These are phyloP conservation scores for Columbina picui DNA, from an alignment of 2,113 vertebrate genomes.

Conservation along the genomic window DNA sequence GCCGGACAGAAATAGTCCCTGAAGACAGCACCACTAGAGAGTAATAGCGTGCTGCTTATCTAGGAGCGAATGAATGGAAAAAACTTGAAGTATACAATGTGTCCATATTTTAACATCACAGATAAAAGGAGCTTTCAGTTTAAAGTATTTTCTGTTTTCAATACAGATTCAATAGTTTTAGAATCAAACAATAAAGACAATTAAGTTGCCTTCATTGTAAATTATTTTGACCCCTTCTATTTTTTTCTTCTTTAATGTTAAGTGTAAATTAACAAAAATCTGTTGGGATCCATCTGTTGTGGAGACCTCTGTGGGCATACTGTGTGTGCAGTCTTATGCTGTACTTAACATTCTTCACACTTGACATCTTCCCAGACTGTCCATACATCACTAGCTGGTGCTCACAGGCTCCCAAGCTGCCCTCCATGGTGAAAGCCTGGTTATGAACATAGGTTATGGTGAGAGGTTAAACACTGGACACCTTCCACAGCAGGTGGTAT, in stretches of 20 bases:
- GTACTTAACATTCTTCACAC: conserved; percentile 38
- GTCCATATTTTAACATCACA: conserved; percentile 61
- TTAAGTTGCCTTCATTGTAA: neutral
- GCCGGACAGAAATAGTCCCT: conserved; percentile 79
- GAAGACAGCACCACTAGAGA: conserved; percentile 76
- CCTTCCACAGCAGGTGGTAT: neutral
- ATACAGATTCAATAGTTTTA: neutral
- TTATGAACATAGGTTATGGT: neutral
- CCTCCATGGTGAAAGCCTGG: neutral
- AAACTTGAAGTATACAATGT: conserved; percentile 65
- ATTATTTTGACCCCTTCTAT: neutral
- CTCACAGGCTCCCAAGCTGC: neutral
- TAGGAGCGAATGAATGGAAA: conserved; percentile 78
- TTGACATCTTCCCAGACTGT: neutral
- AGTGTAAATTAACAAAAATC: neutral
- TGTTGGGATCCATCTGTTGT: neutral
- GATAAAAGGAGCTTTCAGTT: conserved; percentile 55
- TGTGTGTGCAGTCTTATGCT: neutral
- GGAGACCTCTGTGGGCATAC: neutral
- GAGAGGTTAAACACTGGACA: neutral
- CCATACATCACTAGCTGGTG: neutral
- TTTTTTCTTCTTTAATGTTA: neutral
- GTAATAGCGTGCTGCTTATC: conserved; percentile 81
- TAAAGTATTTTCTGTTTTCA: conserved; percentile 38
- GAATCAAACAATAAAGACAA: neutral